Conservation (phyloP, 2,797 vertebrate species). For the Artibeus lituratus region DNA sequence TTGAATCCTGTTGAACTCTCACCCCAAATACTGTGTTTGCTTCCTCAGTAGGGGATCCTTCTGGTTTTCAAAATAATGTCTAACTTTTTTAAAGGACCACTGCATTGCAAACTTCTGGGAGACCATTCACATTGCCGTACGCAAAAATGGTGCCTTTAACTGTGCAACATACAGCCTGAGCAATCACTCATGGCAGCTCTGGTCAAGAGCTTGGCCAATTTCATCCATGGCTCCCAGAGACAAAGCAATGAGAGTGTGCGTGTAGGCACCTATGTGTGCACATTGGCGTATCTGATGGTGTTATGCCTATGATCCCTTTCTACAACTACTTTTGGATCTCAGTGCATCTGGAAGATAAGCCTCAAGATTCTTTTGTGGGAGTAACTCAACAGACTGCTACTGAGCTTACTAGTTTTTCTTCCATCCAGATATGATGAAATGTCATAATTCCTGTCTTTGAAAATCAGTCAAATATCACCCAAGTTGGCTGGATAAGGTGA, state of each 20-base stretch:
- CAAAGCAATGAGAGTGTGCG: background rate
- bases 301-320: background rate
- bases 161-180: background rate
- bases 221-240: background rate
- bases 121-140: background rate
- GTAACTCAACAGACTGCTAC: background rate
- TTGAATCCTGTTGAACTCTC: constrained; percentile 5
- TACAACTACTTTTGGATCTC: background rate
- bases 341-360: background rate
- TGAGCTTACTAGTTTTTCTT: background rate
- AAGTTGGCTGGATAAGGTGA: background rate
- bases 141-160: background rate
- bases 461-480: background rate
- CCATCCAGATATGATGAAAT: background rate
- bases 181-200: background rate
- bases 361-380: background rate
- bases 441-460: background rate
- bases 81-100: background rate
- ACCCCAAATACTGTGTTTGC: background rate
- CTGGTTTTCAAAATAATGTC: constrained; percentile 26
- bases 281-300: background rate
- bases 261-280: background rate
- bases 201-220: background rate
- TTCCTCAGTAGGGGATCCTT: constrained; percentile 35
- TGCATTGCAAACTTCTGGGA: background rate